Evolutionary conservation across 37 sponge, comb jelly and placozoan genomes (phyloP), one percentile per base, ranked within the genome.

Genomic region (Eunapius fragilis): DNA sequence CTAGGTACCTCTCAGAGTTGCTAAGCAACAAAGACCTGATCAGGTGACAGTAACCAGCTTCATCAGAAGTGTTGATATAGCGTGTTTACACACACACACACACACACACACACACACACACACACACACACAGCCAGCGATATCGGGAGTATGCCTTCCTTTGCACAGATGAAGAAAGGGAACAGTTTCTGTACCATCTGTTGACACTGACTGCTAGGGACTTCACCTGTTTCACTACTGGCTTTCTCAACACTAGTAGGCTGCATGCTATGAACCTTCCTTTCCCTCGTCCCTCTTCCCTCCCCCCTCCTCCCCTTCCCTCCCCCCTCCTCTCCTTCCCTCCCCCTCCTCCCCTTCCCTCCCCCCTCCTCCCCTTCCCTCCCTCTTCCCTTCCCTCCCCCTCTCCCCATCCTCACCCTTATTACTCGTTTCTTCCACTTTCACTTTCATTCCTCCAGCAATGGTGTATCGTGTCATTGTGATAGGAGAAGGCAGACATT

Each of bases 121-220:
- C n/a, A n/a, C n/a, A 1, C 58, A 58, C 58, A 58, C 37, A 35
- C 32, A 85, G 82, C 25, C 81, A 78, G 27, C 47, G 83, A 17
- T 99, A 97, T 80, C 86, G 88, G 24, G 90, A 89, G 69, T 96
- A 97, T 76, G 97, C 99, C 22, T 99, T 99, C 91, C 72, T 99
- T 26, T 41, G 92, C 31, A 93, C 94, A 19, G 96, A 97, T 25
- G 97, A 95, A 48, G 93, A 99, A 72, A 84, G 84, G 33, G 94
- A 95, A 74, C 99, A 97, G 84, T 94, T 97, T 82, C 81, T 99
- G 77, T 86, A 88, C 81, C 95, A 94, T 78, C 86, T 96, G 35
- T 87, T 95, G 38, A 89, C 97, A 26, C 93, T 98, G 31, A 92
- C 89, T 33, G 96, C 96, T 76, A 89, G 92, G 37, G 93, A 92